These are phyloP conservation scores for Formica aserva DNA, from an alignment of 2,888 invertebrate genomes.

Conservation along the genomic window DNA sequence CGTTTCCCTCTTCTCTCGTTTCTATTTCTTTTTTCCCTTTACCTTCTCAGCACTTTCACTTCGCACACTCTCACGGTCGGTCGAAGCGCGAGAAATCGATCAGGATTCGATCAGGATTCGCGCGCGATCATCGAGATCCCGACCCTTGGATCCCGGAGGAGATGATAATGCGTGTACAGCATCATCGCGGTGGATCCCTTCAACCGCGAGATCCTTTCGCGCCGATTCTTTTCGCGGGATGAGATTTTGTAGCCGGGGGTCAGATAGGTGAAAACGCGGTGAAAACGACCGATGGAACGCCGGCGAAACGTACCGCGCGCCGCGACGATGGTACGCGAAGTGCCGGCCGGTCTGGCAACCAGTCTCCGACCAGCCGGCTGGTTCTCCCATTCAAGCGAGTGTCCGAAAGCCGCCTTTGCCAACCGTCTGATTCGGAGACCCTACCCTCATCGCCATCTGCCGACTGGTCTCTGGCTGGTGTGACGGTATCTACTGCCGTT, in stretches of 20 bases:
- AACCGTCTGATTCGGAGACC: not conserved
- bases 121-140: not conserved
- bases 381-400: conserved; percentile 74
- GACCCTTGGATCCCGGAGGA: not conserved
- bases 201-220: conserved; percentile 1
- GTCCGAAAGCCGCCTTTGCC: conserved; percentile 64
- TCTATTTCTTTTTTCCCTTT: not conserved
- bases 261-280: not conserved
- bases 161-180: too few relatives aligned
- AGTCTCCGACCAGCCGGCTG: conserved; percentile 66
- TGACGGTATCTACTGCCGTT: conserved; percentile 6
- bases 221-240: not conserved
- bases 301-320: conserved; percentile 73
- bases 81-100: not conserved
- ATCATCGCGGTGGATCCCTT: not conserved
- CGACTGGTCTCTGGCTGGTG: not conserved
- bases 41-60: conserved; percentile 37
- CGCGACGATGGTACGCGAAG: conserved; percentile 83
- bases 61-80: not conserved
- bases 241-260: not conserved
- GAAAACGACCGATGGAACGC: conserved; percentile 4
- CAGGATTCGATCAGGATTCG: not conserved
- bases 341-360: conserved; percentile 79
- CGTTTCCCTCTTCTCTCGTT: not conserved
- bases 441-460: conserved; percentile 52